phyloP scores from a whole-genome alignment of 2,797 vertebrate species.

The Acrocephalus scirpaceus region DNA sequence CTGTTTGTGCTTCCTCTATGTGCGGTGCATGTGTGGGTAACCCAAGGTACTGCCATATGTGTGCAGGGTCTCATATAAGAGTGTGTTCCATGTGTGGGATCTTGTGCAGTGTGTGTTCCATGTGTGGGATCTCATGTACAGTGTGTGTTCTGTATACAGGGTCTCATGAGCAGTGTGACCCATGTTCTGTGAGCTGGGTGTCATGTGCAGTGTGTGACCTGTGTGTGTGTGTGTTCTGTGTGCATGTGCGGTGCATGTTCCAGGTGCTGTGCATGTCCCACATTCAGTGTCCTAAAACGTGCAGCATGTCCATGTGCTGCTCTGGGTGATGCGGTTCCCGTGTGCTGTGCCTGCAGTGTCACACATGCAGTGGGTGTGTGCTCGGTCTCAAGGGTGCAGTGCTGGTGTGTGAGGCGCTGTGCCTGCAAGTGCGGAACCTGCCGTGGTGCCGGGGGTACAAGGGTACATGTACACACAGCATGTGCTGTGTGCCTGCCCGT shows the following conservation, averaged over 20 bases:
- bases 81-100: too few species aligned
- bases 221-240: not conserved
- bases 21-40: not conserved
- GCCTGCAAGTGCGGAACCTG: not conserved
- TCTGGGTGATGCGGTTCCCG: rapidly evolving
- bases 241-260: too few species aligned
- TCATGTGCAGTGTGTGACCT: not conserved
- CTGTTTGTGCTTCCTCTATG: not conserved
- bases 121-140: not conserved
- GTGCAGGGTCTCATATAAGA: not conserved
- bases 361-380: rapidly evolving
- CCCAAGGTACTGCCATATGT: not conserved
- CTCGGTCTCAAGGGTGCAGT: not conserved
- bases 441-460: too few species aligned
- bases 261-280: not conserved
- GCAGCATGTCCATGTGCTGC: not conserved
- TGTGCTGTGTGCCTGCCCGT: not conserved
- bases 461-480: too few species aligned
- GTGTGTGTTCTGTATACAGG: not conserved
- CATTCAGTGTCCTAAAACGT: not conserved
- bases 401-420: not conserved
- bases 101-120: not conserved
- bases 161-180: not conserved
- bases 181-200: too few species aligned
- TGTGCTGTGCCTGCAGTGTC: not conserved